These are phyloP conservation scores for Burhinus bistriatus DNA, from an alignment of 2,113 vertebrate species.

Conservation along the genomic window DNA sequence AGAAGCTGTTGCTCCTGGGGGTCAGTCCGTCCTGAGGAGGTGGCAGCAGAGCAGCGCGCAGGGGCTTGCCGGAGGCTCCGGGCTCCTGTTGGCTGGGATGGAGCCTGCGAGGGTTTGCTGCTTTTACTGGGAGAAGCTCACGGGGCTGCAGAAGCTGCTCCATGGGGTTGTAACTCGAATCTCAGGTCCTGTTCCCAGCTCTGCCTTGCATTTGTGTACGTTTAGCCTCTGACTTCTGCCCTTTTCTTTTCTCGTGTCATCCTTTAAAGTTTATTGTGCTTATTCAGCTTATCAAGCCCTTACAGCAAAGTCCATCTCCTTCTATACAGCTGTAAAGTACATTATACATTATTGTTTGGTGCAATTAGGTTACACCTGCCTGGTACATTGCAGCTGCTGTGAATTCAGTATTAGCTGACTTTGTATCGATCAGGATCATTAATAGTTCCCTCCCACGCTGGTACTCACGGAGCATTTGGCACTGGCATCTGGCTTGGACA, in stretches of 20 bases:
- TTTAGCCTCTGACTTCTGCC: neutral
- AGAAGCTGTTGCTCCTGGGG: neutral
- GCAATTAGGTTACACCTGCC: neutral
- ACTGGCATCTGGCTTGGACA: neutral
- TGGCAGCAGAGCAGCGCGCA: neutral
- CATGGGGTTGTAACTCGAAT: accelerated
- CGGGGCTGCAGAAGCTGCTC: neutral
- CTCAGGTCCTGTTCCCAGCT: neutral
- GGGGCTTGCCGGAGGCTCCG: neutral
- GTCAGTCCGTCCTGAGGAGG: neutral
- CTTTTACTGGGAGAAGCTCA: neutral
- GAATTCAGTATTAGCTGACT: neutral
- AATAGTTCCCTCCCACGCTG: neutral
- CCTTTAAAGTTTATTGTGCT: neutral
- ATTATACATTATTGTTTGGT: neutral
- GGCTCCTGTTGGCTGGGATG: neutral
- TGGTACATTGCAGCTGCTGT: neutral
- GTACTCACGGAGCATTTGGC: neutral
- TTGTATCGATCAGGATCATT: neutral
- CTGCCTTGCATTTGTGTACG: neutral
- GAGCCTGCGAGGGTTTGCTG: neutral
- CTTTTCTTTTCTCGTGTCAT: neutral
- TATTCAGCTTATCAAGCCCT: neutral
- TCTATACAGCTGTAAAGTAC: neutral
- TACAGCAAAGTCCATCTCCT: neutral